phyloP scores from a whole-genome alignment of 1,140 invertebrate species.

The Leptopilina boulardi region DNA sequence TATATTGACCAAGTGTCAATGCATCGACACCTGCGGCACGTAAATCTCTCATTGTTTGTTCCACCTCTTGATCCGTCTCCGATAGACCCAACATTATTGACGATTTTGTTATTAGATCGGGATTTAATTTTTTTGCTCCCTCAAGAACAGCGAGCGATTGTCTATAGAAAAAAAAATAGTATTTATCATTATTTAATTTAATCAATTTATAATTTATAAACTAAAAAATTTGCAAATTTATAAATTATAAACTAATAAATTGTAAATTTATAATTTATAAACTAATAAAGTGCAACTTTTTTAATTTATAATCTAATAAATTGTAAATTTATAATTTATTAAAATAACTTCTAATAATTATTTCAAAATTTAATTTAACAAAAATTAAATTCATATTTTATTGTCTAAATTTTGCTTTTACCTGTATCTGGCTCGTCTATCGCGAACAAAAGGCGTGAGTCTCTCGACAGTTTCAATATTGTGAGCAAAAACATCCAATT shows the following conservation, averaged over 20 bases:
- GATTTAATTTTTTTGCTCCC: constrained; percentile 87
- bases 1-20: constrained; percentile 98
- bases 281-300: too few relatives aligned
- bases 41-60: constrained; percentile 91
- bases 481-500: constrained; percentile 96
- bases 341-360: too few relatives aligned
- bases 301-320: too few relatives aligned
- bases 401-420: constrained; percentile 59
- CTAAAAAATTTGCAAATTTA: too few relatives aligned
- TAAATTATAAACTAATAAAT: too few relatives aligned
- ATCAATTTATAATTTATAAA: too few relatives aligned
- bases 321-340: too few relatives aligned
- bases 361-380: too few relatives aligned
- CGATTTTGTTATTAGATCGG: constrained; percentile 95
- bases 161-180: constrained; percentile 73
- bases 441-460: constrained; percentile 92
- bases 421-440: constrained; percentile 88
- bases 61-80: constrained; percentile 94
- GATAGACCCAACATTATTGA: constrained; percentile 99
- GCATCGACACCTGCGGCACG: constrained; percentile 91
- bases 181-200: constrained; percentile 15
- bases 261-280: too few relatives aligned
- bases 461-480: constrained; percentile 97
- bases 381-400: constrained; percentile 34
- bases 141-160: constrained; percentile 91